Base-by-base conservation (phyloP, 1,140 invertebrate species). In the Neelides sp. region DNA sequence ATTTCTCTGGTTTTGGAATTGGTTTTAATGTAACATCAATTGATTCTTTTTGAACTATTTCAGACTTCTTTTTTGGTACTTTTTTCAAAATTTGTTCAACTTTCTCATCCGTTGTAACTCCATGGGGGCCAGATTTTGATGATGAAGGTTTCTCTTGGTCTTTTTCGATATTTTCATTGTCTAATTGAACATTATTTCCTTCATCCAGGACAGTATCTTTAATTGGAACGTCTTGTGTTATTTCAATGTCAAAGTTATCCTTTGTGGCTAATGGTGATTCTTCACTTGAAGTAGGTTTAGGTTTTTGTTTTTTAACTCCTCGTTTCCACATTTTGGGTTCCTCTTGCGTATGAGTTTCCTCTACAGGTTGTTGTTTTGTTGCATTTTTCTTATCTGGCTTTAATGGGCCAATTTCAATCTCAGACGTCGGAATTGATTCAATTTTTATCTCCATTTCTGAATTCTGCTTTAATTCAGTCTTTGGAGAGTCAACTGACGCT, bases 141-240 rank as follows among this genome's bases (percentile, higher is more conserved):
- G 27, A 39, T 41, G 36, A 32, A 34, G 23, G 15, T 48, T 20
- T 36, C 12, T 41, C 32, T 48, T 34, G 36, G 20, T 48, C 32
- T 15, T 23, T 19, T 30, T 44, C 13, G 15, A 44, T 42, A 20
- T 27, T 22, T 32, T 32, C 49, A 15, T 32, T 22, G 22, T 23
- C 24, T 15, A 17, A 8, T 17, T 51, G 37, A 3, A 39, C 12
- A 17, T 41, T 50, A 36, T 55, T 48, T 48, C 53, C 37, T 19
- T 56, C 52, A 50, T 64, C 62, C 49, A 65, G 54, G 43, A 70
- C 69, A 3, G 65, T 53, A 19, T 70, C 64, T 55, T 72, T 70
- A 13, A 73, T 48, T 37, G 65, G 59, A 37, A 73, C 64, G 30
- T 62, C 62, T 56, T 73, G 70, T 13, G n/a, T n/a, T n/a, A n/a